Conservation (phyloP, 2,888 invertebrate genomes). For the Aphidius colemani region DNA sequence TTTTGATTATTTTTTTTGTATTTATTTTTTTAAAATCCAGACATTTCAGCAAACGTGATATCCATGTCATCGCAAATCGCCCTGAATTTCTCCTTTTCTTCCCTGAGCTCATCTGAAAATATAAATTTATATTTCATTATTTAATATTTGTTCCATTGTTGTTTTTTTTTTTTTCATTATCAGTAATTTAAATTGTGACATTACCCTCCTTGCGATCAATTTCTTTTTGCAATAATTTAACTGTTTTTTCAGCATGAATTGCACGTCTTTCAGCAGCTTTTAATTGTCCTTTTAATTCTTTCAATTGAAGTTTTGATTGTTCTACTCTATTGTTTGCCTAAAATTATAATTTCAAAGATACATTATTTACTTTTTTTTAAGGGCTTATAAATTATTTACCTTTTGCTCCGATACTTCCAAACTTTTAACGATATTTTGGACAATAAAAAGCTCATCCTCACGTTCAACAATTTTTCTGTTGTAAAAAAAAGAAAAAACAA, state of each 20-base stretch:
- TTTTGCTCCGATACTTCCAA: conserved; percentile 58
- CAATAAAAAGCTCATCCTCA: conserved; percentile 58
- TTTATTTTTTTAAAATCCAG: conserved; percentile 65
- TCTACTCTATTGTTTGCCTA: conserved; percentile 58
- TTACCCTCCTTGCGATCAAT: conserved; percentile 57
- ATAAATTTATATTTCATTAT: conserved; percentile 3
- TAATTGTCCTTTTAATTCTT: conserved; percentile 49
- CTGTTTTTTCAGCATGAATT: conserved; percentile 52
- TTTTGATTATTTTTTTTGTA: conserved; percentile 8
- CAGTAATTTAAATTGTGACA: not conserved
- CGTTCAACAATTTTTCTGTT: conserved; percentile 57
- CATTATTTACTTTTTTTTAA: not conserved
- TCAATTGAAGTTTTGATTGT: conserved; percentile 55
- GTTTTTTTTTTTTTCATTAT: not conserved
- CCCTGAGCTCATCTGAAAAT: conserved; percentile 66
- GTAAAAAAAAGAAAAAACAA: not conserved
- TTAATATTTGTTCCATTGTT: not conserved
- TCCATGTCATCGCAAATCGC: conserved; percentile 78
- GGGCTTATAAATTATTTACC: conserved; percentile 38
- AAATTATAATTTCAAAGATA: not conserved
- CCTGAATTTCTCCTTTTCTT: conserved; percentile 79
- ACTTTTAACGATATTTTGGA: conserved; percentile 58
- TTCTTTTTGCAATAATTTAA: conserved; percentile 52
- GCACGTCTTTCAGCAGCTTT: conserved; percentile 57
- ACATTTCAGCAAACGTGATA: conserved; percentile 75